Evolutionary conservation across 2,888 invertebrate genomes (phyloP).

Genomic region (Ochlodes sylvanus): DNA sequence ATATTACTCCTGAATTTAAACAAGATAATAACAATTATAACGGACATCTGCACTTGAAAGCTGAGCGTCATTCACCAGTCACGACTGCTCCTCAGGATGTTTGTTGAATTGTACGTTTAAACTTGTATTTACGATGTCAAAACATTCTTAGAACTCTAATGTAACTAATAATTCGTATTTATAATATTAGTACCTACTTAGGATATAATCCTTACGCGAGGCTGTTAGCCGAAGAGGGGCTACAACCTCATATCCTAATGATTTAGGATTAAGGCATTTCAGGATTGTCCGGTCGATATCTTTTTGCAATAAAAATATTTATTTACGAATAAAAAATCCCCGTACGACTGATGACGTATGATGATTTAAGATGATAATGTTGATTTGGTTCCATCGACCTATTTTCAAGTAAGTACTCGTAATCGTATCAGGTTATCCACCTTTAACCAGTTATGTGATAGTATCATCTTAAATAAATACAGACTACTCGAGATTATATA

Average conservation of each 20-base stretch:
- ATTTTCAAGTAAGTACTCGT: neutral
- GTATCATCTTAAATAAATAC: slow-evolving; percentile 11
- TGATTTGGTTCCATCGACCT: slow-evolving; percentile 4
- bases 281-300: too few species aligned
- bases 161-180: too few species aligned
- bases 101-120: neutral
- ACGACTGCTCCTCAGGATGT: slow-evolving; percentile 12
- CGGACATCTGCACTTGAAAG: slow-evolving; percentile 19
- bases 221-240: too few species aligned
- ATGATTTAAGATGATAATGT: neutral
- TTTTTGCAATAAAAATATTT: too few species aligned
- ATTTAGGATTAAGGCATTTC: too few species aligned
- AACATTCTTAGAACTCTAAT: too few species aligned
- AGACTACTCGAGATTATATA: neutral
- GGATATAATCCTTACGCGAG: too few species aligned
- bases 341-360: neutral
- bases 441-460: neutral
- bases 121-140: too few species aligned
- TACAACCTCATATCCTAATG: too few species aligned
- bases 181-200: too few species aligned
- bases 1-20: slow-evolving; percentile 23
- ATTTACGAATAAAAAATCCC: neutral
- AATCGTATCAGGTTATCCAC: neutral
- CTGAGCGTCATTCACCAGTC: slow-evolving; percentile 30
- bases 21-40: slow-evolving; percentile 24